A percentile compares a stretch with the other conserved stretches of the same genome.
phyloP scores from a whole-genome alignment of 2,797 vertebrate species.

The Carapus acus region DNA sequence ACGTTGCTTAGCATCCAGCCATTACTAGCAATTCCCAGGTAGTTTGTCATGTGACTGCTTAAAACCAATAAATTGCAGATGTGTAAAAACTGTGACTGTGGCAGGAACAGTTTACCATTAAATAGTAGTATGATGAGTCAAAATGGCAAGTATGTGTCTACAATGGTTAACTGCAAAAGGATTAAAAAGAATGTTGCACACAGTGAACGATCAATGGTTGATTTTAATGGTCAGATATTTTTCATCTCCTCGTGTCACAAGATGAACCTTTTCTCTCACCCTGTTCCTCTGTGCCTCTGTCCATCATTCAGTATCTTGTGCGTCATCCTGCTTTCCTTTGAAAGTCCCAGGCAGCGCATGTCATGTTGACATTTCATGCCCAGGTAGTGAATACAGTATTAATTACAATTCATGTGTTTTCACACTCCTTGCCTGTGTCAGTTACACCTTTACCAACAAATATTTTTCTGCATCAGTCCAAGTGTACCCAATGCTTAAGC shows the following conservation, averaged over 20 bases:
- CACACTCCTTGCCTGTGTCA: constrained; percentile 27
- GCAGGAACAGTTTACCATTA: no score
- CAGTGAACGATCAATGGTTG: constrained; percentile 2
- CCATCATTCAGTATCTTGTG: constrained; percentile 53
- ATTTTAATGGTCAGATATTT: constrained; percentile 31
- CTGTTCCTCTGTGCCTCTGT: constrained; percentile 47
- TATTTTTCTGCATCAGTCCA: not conserved
- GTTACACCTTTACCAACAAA: constrained; percentile 34
- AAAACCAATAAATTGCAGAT: no score
- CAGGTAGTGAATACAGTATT: constrained; percentile 38
- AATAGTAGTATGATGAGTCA: no score
- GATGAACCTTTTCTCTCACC: constrained; percentile 39
- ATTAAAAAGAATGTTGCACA: constrained; percentile 14
- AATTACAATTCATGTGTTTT: constrained; percentile 48
- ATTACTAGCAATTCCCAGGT: no score
- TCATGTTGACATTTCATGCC: constrained; percentile 60
- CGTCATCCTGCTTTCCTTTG: constrained; percentile 56
- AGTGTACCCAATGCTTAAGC: not conserved
- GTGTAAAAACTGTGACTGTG: no score
- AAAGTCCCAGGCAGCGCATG: constrained; percentile 50
- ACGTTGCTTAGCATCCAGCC: no score
- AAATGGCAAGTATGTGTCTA: no score
- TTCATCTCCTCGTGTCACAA: constrained; percentile 20
- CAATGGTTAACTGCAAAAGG: not conserved
- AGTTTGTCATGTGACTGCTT: no score